Evolutionary conservation across 2,888 invertebrate species (phyloP), one percentile per base, ranked within the genome.

Genomic region (Calephelis perditalis): DNA sequence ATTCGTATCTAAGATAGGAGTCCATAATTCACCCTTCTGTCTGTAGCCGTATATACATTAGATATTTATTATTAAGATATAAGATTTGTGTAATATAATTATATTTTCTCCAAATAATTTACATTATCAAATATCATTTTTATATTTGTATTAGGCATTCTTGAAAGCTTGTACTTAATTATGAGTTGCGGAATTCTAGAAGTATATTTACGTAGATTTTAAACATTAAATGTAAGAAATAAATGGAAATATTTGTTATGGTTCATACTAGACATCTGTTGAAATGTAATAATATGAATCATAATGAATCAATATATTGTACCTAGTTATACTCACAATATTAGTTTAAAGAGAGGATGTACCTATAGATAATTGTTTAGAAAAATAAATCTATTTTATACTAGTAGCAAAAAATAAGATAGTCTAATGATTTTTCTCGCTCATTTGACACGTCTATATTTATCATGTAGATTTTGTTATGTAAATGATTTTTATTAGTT

Each of bases 381-480:
- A 78, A 63, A 82, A 81, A 84, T 78, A 81, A 76, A 84, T 84
- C 84, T 89, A 88, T 89, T 88, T 88, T 89, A 87, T 88, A 89
- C 86, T 84, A 80, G 79, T 67, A 74, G 69, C 78, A 77, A 72
- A 71, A 67, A 68, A 63, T 71, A 73, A 65, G 26, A 61, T 62
- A 61, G 58, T 58, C 59, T 61, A 61, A 61, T 59, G 52, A 52
- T 59, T 63, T 67, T 64, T 66, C 66, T 65, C 72, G 73, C 74
- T 75, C 76, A 76, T 73, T 70, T 70, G 72, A 74, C 69, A 65
- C 75, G 68, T 82, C 80, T 82, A 81, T 66, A 74, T 76, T 11
- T 35, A 52, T 52, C 52, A 26, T 35, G 35, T 26, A 26, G 11
- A 10, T 52, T 11, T 52, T 35, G 52, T 26, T 52, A 35, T 35